A percentile compares a stretch with the other conserved stretches of the same genome.
These are phyloP conservation scores for Aplodontia rufa DNA, from an alignment of 2,113 vertebrate genomes.

Conservation along the genomic window DNA sequence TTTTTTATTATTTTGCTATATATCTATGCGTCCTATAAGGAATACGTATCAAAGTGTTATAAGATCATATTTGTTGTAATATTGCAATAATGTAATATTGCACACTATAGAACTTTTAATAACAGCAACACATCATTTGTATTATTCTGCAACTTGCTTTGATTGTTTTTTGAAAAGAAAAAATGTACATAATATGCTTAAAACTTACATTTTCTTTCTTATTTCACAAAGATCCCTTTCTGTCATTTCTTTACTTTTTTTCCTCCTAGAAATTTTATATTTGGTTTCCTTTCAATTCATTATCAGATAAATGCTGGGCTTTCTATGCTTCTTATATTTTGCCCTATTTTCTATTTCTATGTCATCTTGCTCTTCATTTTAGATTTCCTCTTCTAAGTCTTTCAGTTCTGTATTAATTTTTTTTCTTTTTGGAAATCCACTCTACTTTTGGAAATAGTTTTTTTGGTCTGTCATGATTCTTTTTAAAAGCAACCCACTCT, in stretches of 20 bases:
- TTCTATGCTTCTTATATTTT: not conserved
- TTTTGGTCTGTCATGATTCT: not conserved
- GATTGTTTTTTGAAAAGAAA: not conserved
- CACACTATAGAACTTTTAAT: not conserved
- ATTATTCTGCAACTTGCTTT: not conserved
- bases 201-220: not conserved
- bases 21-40: not conserved
- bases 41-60: not conserved
- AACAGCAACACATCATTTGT: not conserved
- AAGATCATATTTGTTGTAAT: not conserved
- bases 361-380: not conserved
- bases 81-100: not conserved
- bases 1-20: not conserved
- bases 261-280: not conserved
- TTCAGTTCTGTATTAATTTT: not conserved
- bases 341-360: not conserved
- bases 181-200: not conserved
- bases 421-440: not conserved
- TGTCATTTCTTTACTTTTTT: not conserved
- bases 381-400: not conserved
- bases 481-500: not conserved
- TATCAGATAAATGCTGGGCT: not conserved
- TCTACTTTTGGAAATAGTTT: not conserved
- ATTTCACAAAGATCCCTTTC: constrained; percentile 2
- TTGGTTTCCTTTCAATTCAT: not conserved